Evolutionary conservation across 1,140 invertebrate species (phyloP), one percentile per base, ranked within the genome.

Genomic region (Drosophila ohnishii): DNA sequence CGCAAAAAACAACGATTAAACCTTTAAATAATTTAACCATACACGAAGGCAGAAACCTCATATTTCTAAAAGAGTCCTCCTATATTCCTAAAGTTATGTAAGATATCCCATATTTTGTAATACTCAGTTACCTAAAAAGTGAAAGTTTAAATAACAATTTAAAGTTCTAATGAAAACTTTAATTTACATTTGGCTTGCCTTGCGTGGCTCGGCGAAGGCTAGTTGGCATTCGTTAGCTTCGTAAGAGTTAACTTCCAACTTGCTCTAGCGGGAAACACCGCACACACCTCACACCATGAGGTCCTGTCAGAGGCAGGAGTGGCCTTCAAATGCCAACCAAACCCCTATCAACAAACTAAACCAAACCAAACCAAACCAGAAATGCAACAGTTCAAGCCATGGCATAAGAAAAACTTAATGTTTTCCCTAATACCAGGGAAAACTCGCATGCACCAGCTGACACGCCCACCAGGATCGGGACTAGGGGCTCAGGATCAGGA

Each of bases 371-470:
- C 57, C 28, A 56, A 56, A 58, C 71, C 55, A 50, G 25, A 65
- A 71, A 78, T 75, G 78, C 69, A 84, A 80, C 80, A 83, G 75
- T 64, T 80, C 50, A 58, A 62, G 30, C 14, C 37, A 35, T 39
- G 48, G 42, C 42, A 30, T n/a, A 42, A 16, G 55, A 65, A 44
- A 65, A 75, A 72, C 51, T 61, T 65, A 48, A 10, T 45, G 45
- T 63, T 59, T 77, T 60, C 53, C 44, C 78, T 81, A 86, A 85
- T 81, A 61, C 64, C 62, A 55, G 45, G 53, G 63, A 40, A 74
- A 80, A 75, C 81, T 63, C 67, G 64, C 57, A 80, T 58, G 57
- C 50, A 56, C 51, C 48, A 48, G 10, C 65, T n/a, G 39, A 53
- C 74, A 63, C 65, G 59, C 74, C 64, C 35, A 30, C 72, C 32